Conservation (phyloP, 2,888 invertebrate genomes). For the Baccha elongata region DNA sequence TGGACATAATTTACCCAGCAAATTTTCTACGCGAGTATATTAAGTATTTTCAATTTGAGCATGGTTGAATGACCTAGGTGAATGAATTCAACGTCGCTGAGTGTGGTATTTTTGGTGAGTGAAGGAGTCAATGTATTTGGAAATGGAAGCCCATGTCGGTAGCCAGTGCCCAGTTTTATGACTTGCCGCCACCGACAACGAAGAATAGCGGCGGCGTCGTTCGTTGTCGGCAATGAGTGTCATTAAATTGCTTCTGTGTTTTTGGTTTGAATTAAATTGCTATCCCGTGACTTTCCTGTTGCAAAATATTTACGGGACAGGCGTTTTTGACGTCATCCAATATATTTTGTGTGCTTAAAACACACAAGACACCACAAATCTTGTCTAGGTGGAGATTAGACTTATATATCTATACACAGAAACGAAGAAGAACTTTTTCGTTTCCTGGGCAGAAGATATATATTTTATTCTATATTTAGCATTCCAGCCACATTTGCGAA, state of each 20-base stretch:
- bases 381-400: constrained; percentile 45
- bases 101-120: constrained; percentile 60
- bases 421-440: constrained; percentile 16
- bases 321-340: constrained; percentile 54
- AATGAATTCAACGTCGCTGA: constrained; percentile 43
- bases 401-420: constrained; percentile 15
- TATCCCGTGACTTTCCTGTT: constrained; percentile 39
- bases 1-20: constrained; percentile 70
- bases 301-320: constrained; percentile 32
- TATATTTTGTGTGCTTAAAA: background rate
- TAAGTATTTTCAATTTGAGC: constrained; percentile 44
- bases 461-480: constrained; percentile 49
- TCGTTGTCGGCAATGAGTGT: background rate
- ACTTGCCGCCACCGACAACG: constrained; percentile 1
- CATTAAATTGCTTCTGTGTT: constrained; percentile 24
- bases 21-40: constrained; percentile 49
- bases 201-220: background rate
- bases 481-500: constrained; percentile 59
- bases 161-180: constrained; percentile 59
- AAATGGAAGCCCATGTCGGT: background rate
- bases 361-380: constrained; percentile 3
- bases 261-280: constrained; percentile 33
- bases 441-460: constrained; percentile 46
- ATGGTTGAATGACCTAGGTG: constrained; percentile 70
- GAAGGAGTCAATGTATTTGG: constrained; percentile 49